A percentile compares a stretch with the other conserved stretches of the same genome.
phyloP scores from a whole-genome alignment of 2,888 invertebrate species.

The Tillus elongatus region DNA sequence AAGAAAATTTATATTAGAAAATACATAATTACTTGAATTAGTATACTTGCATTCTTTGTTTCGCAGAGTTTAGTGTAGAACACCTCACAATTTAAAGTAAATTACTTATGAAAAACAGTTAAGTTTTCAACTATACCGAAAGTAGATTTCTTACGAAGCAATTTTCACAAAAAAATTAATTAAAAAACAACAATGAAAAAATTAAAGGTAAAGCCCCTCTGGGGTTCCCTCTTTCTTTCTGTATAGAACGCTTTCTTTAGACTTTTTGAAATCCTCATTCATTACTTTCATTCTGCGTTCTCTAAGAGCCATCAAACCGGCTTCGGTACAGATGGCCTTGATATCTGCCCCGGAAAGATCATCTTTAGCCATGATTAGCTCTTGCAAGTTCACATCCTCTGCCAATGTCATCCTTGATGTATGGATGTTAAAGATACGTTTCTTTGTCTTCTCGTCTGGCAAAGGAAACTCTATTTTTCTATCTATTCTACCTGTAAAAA shows the following conservation, averaged over 20 bases:
- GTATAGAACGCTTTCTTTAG: conserved; percentile 97
- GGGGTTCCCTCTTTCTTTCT: conserved; percentile 99
- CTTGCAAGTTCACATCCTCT: conserved; percentile 89
- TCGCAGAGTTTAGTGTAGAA: too few relatives aligned
- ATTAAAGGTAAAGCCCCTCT: conserved; percentile 94
- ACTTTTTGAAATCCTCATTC: conserved; percentile 98
- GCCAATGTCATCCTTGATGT: conserved; percentile 98
- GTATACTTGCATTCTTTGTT: too few relatives aligned
- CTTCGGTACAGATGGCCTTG: conserved; percentile 99
- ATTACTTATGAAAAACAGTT: too few relatives aligned
- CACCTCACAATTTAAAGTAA: too few relatives aligned
- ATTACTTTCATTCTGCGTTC: conserved; percentile 99
- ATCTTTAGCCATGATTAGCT: conserved; percentile 98
- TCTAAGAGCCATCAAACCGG: conserved; percentile 92
- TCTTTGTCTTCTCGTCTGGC: conserved; percentile 97
- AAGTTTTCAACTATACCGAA: too few relatives aligned
- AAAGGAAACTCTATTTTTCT: conserved; percentile 98
- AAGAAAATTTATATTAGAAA: too few relatives aligned
- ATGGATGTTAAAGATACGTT: conserved; percentile 95
- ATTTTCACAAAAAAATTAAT: too few relatives aligned
- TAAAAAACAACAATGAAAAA: conserved; percentile 15
- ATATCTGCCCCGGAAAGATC: conserved; percentile 97
- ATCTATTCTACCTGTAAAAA: conserved; percentile 91
- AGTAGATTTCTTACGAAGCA: too few relatives aligned
- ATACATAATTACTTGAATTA: too few relatives aligned